Conservation (phyloP, 2,797 vertebrate species). For the Coreius guichenoti region DNA sequence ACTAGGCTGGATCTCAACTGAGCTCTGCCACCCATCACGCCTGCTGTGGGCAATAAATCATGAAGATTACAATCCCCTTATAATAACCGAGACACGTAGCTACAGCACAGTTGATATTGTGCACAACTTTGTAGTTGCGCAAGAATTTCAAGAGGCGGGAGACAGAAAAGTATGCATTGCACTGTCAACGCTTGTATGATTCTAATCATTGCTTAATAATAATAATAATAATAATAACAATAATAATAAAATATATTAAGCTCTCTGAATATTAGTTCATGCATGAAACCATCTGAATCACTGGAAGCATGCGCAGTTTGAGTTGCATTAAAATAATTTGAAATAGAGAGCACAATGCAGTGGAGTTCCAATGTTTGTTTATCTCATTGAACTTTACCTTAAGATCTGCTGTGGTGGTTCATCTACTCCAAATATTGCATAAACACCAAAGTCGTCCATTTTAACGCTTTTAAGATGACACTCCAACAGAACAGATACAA, state of each 20-base stretch:
- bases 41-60: conserved; percentile 57
- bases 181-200: background rate
- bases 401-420: conserved; percentile 73
- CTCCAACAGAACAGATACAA: background rate
- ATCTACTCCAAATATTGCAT: conserved; percentile 73
- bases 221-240: background rate
- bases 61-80: background rate
- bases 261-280: background rate
- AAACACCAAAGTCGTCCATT: conserved; percentile 79
- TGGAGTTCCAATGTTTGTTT: background rate
- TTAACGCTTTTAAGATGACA: background rate
- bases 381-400: conserved; percentile 65
- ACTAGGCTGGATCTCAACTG: conserved; percentile 67
- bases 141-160: background rate
- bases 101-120: background rate
- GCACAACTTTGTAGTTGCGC: background rate
- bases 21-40: conserved; percentile 61
- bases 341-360: background rate
- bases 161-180: background rate
- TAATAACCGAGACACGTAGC: background rate
- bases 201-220: background rate
- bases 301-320: background rate
- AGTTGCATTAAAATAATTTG: background rate
- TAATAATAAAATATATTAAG: background rate
- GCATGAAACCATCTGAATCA: background rate